Conservation (phyloP, 2,888 invertebrate genomes). For the Arenicola marina region DNA sequence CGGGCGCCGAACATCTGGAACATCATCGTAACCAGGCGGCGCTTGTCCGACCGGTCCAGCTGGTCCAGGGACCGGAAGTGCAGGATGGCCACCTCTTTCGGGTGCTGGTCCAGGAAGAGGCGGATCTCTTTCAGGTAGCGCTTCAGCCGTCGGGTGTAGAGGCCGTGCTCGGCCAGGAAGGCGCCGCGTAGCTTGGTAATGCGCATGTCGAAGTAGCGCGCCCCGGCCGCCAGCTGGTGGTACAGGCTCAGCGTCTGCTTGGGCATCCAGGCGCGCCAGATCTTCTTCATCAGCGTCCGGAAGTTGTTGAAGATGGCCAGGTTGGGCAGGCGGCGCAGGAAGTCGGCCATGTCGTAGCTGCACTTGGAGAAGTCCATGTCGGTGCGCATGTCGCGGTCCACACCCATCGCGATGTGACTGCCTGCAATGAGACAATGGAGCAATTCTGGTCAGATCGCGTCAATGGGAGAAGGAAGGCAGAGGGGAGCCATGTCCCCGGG, state of each 20-base stretch:
- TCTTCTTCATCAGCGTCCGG: conserved; percentile 33
- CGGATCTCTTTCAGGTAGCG: conserved; percentile 70
- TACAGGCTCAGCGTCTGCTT: conserved; percentile 73
- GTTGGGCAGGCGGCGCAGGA: conserved; percentile 34
- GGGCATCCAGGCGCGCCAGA: conserved; percentile 41
- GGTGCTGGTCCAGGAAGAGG: conserved; percentile 73
- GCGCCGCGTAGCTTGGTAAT: conserved; percentile 69
- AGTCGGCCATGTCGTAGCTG: conserved; percentile 38
- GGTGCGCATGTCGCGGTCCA: conserved; percentile 35
- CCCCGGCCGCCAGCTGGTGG: conserved; percentile 76
- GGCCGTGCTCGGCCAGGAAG: conserved; percentile 37
- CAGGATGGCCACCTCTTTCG: conserved; percentile 76
- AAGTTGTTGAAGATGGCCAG: conserved; percentile 37
- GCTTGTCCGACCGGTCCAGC: conserved; percentile 71
- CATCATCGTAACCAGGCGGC: conserved; percentile 68
- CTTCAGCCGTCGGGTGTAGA: conserved; percentile 65
- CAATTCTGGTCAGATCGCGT: too few relatives aligned
- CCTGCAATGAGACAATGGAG: conserved; percentile 19
- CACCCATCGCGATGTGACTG: conserved; percentile 33
- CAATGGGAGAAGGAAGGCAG: too few relatives aligned
- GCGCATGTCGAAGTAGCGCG: conserved; percentile 78
- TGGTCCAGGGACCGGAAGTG: conserved; percentile 86
- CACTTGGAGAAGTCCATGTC: conserved; percentile 39
- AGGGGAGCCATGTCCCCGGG: too few relatives aligned
- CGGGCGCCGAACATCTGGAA: conserved; percentile 51